Evolutionary conservation across 2,888 invertebrate species (phyloP).

Genomic region (Aphelenchoides bicaudatus): DNA sequence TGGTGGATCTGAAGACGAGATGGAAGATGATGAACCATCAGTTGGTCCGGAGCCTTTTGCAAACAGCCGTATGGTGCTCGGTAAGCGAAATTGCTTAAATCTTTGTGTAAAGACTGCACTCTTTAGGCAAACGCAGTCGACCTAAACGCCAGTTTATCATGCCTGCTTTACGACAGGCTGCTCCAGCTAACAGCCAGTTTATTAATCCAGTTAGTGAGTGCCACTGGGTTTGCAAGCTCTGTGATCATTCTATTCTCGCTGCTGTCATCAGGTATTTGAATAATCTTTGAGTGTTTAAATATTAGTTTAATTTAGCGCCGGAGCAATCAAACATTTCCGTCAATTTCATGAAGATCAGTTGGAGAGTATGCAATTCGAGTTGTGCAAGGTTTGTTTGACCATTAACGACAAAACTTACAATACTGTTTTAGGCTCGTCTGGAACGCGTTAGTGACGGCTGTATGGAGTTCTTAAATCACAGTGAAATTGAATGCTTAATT

Average conservation of each 20-base stretch:
- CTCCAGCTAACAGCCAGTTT: slow-evolving; percentile 45
- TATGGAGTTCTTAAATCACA: slow-evolving; percentile 57
- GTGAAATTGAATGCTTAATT: slow-evolving; percentile 56
- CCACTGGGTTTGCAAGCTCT: slow-evolving; percentile 57
- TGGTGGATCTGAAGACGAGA: slow-evolving; percentile 31
- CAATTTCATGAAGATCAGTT: slow-evolving; percentile 45
- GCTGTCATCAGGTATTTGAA: slow-evolving; percentile 51
- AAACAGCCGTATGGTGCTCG: slow-evolving; percentile 50
- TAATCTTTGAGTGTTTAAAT: no score
- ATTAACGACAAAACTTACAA: no score
- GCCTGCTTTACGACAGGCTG: slow-evolving; percentile 52
- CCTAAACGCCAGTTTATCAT: slow-evolving; percentile 58
- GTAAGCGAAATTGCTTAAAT: slow-evolving; percentile 15
- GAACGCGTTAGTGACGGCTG: slow-evolving; percentile 57
- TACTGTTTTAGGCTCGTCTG: slow-evolving; percentile 48
- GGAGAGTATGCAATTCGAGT: slow-evolving; percentile 54
- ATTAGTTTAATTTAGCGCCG: no score
- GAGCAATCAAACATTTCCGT: slow-evolving; percentile 56
- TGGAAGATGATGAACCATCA: slow-evolving; percentile 17
- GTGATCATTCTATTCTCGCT: slow-evolving; percentile 42
- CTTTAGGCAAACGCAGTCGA: slow-evolving; percentile 47
- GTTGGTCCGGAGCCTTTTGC: slow-evolving; percentile 31
- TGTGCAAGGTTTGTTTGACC: slow-evolving; percentile 44
- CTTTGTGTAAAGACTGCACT: background rate
- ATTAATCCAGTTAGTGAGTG: slow-evolving; percentile 51